Evolutionary conservation across 2,888 invertebrate genomes (phyloP), one percentile per base, ranked within the genome.

Genomic region (Ochlodes sylvanus): DNA sequence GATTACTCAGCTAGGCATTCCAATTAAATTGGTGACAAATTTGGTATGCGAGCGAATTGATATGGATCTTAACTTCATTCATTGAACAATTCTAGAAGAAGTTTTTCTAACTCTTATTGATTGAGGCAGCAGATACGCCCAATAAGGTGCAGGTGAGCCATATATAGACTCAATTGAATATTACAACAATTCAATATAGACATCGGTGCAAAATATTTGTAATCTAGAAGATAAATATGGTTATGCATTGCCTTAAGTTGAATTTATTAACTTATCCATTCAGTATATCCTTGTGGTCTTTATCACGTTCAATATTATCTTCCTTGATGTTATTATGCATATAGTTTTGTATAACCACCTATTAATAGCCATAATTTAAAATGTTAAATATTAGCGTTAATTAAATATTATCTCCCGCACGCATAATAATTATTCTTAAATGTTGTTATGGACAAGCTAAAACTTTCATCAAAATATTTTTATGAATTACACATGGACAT

Each of bases 1-100:
- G 77, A 79, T 86, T 85, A 84, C 79, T 84, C 82, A 85, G 78
- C 74, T 75, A 77, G 76, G 73, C 84, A 74, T 81, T 81, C 79
- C 79, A 79, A 82, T 83, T 84, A 78, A 77, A 79, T 73, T 78
- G 79, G 72, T 81, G 81, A 82, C 80, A 78, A 79, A 80, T 81
- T 79, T 71, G 72, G 69, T 72, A 62, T 68, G 70, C 63, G 68
- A 70, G 67, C 72, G 70, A 63, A 64, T 66, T 64, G 68, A 57
- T 68, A 56, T 68, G 56, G 62, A 69, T 66, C 61, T 64, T 63
- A 58, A 44, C 56, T 65, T 44, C 21, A 63, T 69, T 66, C 54
- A 63, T 54, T 54, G 32, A 32, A 32, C 54, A 32, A 54, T 54
- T 32, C 32, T 17, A 32, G 32, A 54, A 54, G 44, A 7, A 15